Base-by-base conservation (phyloP, 2,888 invertebrate species). In the Erebia ligea region DNA sequence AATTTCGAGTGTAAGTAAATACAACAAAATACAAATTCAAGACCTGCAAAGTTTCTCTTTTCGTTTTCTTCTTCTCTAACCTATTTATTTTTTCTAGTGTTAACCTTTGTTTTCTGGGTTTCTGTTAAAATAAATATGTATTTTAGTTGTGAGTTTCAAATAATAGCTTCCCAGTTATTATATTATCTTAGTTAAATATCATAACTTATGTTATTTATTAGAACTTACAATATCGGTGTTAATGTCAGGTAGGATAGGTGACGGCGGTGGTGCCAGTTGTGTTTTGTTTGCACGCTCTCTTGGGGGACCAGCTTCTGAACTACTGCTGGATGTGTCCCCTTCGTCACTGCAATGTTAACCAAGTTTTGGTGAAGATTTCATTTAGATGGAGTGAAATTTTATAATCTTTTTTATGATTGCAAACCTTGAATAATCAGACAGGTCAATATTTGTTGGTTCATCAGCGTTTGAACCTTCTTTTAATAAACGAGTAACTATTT, bases 391-490 rank as follows among this genome's bases (percentile, higher is more conserved):
- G 8, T 11, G 10, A 17, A 52, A 17, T 54, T 54, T 8, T 54
- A 17, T 52, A 52, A 17, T n/a, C 50, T 50, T 10, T 45, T 0
- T 3, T 15, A 13, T 61, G n/a, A 17, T 48, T 42, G 8, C 50
- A 1, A 65, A 97, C 97, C 97, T 98, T 10, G 98, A 97, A 85
- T 98, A 98, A 89, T 98, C 98, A 40, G 97, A 97, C 42, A 98
- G 90, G 73, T 95, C 95, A 77, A 98, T 97, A 84, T 98, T 98
- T 2, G 97, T 95, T 15, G 98, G 98, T 84, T 97, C 98, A 80
- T 98, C 98, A 10, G 98, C 97, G 84, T 96, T 98, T 0, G 98
- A 98, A 50, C 98, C 98, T 89, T 96, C 97, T 86, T 96, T 96
- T 76, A 96, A 89, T 75, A 98, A 92, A 82, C 97, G 95, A 75